Base-by-base conservation (phyloP, 2,888 invertebrate species). In the Tiliacea citrago region DNA sequence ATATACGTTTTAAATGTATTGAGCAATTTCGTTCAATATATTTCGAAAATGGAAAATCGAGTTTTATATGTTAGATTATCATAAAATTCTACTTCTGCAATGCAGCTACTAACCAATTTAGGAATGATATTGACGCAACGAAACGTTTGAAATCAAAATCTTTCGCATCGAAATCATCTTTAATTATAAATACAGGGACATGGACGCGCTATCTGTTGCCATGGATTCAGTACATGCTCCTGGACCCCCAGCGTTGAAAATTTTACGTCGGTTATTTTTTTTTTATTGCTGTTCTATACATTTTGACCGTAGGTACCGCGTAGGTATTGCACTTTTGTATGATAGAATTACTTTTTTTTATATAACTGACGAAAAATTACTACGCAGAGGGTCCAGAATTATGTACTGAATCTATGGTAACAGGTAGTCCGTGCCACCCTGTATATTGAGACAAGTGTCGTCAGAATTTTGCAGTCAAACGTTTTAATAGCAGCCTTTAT, bases 401-500 rank as follows among this genome's bases (percentile, higher is more conserved):
- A 35, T 35, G 35, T 35, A 39, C 39, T 39, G 5, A 39, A 0
- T 29, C 39, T 5, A 39, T 39, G 39, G 39, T 39, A 4, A 39
- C 39, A 39, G 39, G 39, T 39, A 4, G 39, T 39, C 39, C 39
- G 6, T 39, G 39, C 39, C 39, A 7, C 39, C 39, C 39, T 39
- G 39, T 4, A 62, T 62, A 68, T 73, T 76, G 77, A 72, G 76
- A 84, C 72, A 72, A 73, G 65, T 55, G 62, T 72, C 39, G 47
- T 69, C 62, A 55, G 47, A 70, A 73, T 51, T 68, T 65, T 55
- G 58, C 57, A 72, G 68, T 83, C 71, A 61, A 73, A 67, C 60
- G 69, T 77, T 77, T 71, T 13, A 73, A 76, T 78, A 86, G 85
- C 86, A 85, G 86, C 87, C 84, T 86, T 84, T 79, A 73, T 18